These are phyloP conservation scores for Oligia strigilis DNA, from an alignment of 2,888 invertebrate genomes.

Conservation along the genomic window DNA sequence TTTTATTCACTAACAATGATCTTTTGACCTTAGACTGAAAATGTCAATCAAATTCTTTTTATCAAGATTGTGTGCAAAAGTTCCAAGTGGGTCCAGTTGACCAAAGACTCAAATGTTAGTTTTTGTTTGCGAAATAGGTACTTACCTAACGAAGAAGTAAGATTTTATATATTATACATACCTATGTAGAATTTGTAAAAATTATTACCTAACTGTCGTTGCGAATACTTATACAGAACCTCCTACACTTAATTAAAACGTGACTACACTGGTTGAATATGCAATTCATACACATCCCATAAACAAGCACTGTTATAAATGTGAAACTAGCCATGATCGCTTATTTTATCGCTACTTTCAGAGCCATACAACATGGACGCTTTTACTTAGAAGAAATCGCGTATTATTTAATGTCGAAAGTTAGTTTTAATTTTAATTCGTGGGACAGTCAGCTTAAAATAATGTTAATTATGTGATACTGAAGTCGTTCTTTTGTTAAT, in stretches of 20 bases:
- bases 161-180: not conserved
- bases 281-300: conserved; percentile 38
- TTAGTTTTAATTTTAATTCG: conserved; percentile 57
- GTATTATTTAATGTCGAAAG: conserved; percentile 56
- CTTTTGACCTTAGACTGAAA: conserved; percentile 25
- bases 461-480: conserved; percentile 28
- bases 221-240: too few relatives aligned
- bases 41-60: not conserved
- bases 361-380: conserved; percentile 16
- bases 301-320: conserved; percentile 36
- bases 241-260: not conserved
- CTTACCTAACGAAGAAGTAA: too few relatives aligned
- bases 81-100: too few relatives aligned
- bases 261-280: not conserved
- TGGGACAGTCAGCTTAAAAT: conserved; percentile 53
- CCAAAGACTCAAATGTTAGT: not conserved
- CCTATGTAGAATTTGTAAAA: not conserved
- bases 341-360: conserved; percentile 30
- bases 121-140: not conserved
- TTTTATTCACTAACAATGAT: conserved; percentile 26
- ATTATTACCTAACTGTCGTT: not conserved
- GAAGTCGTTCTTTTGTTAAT: conserved; percentile 50
- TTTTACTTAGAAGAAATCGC: conserved; percentile 53
- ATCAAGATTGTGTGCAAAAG: not conserved
- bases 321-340: conserved; percentile 28